These are phyloP conservation scores for Mus pahari DNA, from an alignment of 2,113 vertebrate species.

Conservation along the genomic window DNA sequence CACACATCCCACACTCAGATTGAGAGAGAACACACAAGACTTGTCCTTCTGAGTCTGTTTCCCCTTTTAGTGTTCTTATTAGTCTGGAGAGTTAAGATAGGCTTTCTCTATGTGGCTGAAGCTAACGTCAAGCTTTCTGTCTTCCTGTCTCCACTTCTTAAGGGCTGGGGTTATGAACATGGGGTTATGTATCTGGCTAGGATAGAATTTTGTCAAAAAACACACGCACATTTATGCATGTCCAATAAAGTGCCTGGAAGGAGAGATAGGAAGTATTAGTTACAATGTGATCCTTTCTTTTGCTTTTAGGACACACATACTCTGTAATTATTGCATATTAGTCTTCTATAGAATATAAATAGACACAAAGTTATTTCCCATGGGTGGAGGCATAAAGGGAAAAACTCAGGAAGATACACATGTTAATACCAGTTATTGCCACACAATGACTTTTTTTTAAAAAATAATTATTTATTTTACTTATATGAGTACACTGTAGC, in stretches of 20 bases:
- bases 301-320: not conserved
- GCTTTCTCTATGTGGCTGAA: not conserved
- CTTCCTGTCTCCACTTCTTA: not conserved
- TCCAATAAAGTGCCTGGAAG: not conserved
- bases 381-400: not conserved
- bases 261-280: not conserved
- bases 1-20: not conserved
- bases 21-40: not conserved
- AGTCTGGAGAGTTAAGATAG: not conserved
- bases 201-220: constrained; percentile 12
- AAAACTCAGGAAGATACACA: not conserved
- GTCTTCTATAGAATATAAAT: not conserved
- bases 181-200: not conserved
- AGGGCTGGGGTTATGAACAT: not conserved
- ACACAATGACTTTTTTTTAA: not conserved
- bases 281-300: not conserved
- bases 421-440: not conserved
- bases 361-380: constrained; percentile 1
- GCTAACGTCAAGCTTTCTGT: not conserved
- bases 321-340: not conserved
- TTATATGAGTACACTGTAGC: too few species aligned
- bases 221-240: not conserved
- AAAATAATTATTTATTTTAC: too few species aligned
- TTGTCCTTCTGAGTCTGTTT: not conserved
- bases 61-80: not conserved